phyloP scores from a whole-genome alignment of 2,113 vertebrate genomes.

The Thryonomys swinderianus region DNA sequence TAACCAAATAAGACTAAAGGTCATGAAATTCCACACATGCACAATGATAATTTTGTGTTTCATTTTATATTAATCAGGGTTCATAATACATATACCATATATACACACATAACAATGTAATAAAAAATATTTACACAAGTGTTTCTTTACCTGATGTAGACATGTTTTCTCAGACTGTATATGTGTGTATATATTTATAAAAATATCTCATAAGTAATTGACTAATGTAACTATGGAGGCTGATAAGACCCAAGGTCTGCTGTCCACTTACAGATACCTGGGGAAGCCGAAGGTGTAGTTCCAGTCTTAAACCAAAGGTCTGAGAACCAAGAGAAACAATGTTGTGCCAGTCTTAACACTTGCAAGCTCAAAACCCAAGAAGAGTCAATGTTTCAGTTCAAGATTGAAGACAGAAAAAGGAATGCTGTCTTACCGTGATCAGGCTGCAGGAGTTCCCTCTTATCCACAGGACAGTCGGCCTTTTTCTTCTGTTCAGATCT shows the following conservation, averaged over 20 bases:
- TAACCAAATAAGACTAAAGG: not conserved
- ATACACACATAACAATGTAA: not conserved
- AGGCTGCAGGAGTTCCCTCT: not conserved
- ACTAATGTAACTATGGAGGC: not conserved
- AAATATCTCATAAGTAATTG: not conserved
- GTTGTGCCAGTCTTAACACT: not conserved
- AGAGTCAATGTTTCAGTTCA: not conserved
- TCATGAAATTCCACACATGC: not conserved
- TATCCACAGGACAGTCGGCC: not conserved
- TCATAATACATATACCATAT: not conserved
- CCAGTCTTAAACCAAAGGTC: not conserved
- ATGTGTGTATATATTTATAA: not conserved
- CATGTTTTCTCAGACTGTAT: not conserved
- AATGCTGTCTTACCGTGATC: not conserved
- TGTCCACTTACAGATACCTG: not conserved
- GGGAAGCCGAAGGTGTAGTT: not conserved
- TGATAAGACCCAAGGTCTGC: not conserved
- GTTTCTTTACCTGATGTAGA: not conserved
- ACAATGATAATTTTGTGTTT: constrained; percentile 15
- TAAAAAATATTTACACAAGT: not conserved
- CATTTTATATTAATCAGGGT: not conserved
- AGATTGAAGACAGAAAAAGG: not conserved
- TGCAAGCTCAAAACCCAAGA: not conserved
- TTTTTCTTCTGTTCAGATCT: not conserved
- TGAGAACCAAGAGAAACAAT: not conserved